phyloP scores from a whole-genome alignment of 2,113 vertebrate genomes.

The Dermatemys mawii region DNA sequence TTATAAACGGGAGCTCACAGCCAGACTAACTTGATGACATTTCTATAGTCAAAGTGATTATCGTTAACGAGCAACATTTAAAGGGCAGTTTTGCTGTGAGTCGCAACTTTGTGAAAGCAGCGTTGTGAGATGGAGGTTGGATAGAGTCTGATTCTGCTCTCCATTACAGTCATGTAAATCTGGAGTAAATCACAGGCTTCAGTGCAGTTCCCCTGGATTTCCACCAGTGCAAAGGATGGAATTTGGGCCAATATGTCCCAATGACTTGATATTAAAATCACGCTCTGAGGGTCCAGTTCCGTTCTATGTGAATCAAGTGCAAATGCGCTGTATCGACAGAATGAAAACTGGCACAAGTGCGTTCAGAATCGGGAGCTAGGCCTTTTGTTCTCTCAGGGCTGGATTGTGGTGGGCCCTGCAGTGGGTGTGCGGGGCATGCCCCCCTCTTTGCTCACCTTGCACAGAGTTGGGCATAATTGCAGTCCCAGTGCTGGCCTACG shows the following conservation, averaged over 20 bases:
- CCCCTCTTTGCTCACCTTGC: neutral
- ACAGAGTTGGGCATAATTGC: neutral
- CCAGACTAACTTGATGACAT: neutral
- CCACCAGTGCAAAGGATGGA: neutral
- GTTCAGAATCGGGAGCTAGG: neutral
- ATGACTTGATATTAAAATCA: neutral
- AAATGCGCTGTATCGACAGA: neutral
- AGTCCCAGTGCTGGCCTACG: neutral
- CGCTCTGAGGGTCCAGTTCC: neutral
- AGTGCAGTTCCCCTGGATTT: neutral
- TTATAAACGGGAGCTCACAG: slow-evolving; percentile 13
- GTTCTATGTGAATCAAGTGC: neutral
- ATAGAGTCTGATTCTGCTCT: neutral
- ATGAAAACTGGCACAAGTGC: neutral
- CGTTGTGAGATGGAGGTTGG: neutral
- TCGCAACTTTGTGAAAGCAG: neutral
- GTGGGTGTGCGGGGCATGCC: neutral
- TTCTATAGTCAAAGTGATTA: neutral
- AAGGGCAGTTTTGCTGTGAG: neutral
- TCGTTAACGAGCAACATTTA: neutral
- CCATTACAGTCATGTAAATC: neutral
- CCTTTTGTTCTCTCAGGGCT: neutral
- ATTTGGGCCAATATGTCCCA: neutral
- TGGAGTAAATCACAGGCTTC: neutral
- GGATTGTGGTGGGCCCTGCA: neutral